Percentiles rank a stretch among this genome's conserved stretches.
Conservation (phyloP, 2,888 invertebrate genomes). For the Cinara cedri region DNA sequence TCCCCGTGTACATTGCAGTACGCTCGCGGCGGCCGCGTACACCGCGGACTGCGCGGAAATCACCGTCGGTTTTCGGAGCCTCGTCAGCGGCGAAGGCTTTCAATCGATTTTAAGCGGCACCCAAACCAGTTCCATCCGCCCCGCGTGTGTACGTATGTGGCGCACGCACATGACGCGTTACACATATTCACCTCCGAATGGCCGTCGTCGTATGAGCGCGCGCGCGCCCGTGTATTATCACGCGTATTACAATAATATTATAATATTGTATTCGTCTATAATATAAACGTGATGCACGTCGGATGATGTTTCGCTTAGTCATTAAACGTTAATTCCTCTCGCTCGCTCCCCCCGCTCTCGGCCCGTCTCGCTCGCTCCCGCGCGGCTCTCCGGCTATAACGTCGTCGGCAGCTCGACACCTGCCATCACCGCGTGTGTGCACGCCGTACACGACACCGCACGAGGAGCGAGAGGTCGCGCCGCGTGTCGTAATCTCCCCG, state of each 20-base stretch:
- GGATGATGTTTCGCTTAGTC: slow-evolving; percentile 54
- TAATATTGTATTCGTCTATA: slow-evolving; percentile 15
- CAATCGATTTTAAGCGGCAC: slow-evolving; percentile 48
- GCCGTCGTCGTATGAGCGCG: too few species aligned
- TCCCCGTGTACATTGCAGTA: not conserved
- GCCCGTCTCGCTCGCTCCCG: slow-evolving; percentile 20
- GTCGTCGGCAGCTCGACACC: slow-evolving; percentile 48
- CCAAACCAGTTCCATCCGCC: slow-evolving; percentile 46
- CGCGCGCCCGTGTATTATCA: too few species aligned
- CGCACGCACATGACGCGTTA: too few species aligned
- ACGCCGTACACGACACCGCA: too few species aligned
- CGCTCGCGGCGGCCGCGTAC: too few species aligned
- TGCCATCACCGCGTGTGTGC: slow-evolving; percentile 43
- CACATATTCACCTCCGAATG: slow-evolving; percentile 50
- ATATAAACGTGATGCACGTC: too few species aligned
- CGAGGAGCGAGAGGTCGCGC: slow-evolving; percentile 31
- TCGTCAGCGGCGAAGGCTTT: slow-evolving; percentile 13
- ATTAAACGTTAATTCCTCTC: slow-evolving; percentile 49
- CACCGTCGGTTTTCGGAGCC: slow-evolving; percentile 12
- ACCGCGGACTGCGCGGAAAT: too few species aligned
- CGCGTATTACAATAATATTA: too few species aligned
- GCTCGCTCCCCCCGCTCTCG: slow-evolving; percentile 25
- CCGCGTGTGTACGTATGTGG: not conserved
- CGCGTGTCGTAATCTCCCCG: slow-evolving; percentile 12
- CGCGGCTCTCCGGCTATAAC: not conserved